Evolutionary conservation across 2,113 vertebrate genomes (phyloP).

Genomic region (Pachyramphus minor): DNA sequence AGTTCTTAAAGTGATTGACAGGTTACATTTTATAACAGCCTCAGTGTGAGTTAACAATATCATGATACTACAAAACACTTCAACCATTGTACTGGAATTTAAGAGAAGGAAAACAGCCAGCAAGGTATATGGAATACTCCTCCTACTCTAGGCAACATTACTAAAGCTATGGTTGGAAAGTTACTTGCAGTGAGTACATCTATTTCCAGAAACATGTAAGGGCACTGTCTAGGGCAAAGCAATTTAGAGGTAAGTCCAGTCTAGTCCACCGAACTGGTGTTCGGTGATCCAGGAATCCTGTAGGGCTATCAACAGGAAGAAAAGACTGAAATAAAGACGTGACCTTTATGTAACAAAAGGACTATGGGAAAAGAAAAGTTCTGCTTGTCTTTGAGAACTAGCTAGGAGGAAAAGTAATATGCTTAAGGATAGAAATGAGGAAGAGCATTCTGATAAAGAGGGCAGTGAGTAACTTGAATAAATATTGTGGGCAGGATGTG

Average conservation of each 20-base stretch:
- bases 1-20: not conserved
- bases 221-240: not conserved
- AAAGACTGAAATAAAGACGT: not conserved
- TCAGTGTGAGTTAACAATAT: not conserved
- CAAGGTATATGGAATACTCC: not conserved
- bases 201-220: not conserved
- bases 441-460: not conserved
- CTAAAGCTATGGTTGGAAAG: not conserved
- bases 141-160: not conserved
- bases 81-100: not conserved
- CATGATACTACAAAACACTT: not conserved
- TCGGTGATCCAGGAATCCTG: not conserved
- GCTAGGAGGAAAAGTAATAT: not conserved
- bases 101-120: not conserved
- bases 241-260: not conserved
- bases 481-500: not conserved
- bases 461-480: not conserved
- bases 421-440: not conserved
- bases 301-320: not conserved
- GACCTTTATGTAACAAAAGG: not conserved
- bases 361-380: not conserved
- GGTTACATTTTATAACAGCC: not conserved
- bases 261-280: not conserved
- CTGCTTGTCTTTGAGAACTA: not conserved
- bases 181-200: not conserved